phyloP scores from a whole-genome alignment of 2,113 vertebrate species.

The Zosterops pallidus region DNA sequence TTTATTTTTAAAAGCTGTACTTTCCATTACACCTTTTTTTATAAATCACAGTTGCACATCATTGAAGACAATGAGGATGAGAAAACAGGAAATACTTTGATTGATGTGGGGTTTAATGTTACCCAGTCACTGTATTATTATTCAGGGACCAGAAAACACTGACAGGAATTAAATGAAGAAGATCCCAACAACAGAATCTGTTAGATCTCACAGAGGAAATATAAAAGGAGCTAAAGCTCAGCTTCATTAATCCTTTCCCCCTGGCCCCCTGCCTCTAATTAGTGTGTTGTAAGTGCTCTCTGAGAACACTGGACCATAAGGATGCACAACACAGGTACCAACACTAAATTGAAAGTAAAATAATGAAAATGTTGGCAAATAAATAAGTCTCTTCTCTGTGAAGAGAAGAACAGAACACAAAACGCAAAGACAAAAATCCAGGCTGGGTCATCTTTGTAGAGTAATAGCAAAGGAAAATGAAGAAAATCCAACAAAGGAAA shows the following conservation, averaged over 20 bases:
- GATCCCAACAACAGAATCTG: not conserved
- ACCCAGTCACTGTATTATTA: not conserved
- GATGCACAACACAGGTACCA: accelerated
- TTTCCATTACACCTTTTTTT: not conserved
- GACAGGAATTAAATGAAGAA: not conserved
- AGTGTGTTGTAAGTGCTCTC: not conserved
- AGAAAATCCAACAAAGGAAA: not conserved
- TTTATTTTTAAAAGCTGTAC: not conserved
- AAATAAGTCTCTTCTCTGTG: not conserved
- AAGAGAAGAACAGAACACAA: not conserved
- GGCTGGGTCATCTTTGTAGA: not conserved
- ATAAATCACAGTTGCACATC: not conserved
- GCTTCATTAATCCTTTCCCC: not conserved
- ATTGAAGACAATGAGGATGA: not conserved
- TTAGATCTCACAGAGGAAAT: not conserved
- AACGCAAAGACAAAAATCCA: not conserved
- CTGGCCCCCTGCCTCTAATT: not conserved
- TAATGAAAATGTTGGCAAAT: not conserved
- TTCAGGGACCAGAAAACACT: not conserved
- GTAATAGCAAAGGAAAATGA: not conserved
- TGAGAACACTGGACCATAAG: not conserved
- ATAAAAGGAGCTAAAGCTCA: not conserved
- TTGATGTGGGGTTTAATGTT: not conserved
- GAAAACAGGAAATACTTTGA: constrained; percentile 13
- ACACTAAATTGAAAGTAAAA: not conserved